Evolutionary conservation across 2,888 invertebrate species (phyloP), one percentile per base, ranked within the genome.

Genomic region (Blera fallax): DNA sequence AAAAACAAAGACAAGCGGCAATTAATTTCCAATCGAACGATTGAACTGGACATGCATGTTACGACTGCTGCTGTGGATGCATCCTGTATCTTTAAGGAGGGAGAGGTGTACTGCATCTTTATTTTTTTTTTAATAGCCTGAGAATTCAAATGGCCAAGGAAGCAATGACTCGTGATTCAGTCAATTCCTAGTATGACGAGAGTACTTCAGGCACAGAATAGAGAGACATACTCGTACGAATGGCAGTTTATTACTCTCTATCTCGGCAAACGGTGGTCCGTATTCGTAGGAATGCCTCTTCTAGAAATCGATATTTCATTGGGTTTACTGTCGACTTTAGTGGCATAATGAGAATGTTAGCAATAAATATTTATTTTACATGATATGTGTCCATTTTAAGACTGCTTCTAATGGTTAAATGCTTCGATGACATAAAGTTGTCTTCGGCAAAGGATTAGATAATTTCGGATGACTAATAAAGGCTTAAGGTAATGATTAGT

Each of bases 21-120:
- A 84, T 84, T 84, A 84, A 84, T 84, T 84, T 84, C 69, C 69
- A 84, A 84, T 80, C 74, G 69, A 84, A 56, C 64, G 78, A 72
- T 50, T 56, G 34, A 40, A 58, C 29, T 43, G 69, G 76, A 70
- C 78, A 52, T 67, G 78, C 77, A 60, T 45, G 76, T 81, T 73
- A 11, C 54, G 34, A 62, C 52, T 40, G 54, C 54, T 4, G 24
- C 54, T 32, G 37, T 18, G 40, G 29, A 34, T 14, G 43, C 21
- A n/a, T 27, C 40, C 43, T n/a, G n/a, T n/a, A n/a, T n/a, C n/a
- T n/a, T n/a, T n/a, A n/a, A n/a, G n/a, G n/a, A n/a, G 10, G 21
- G 34, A 40, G 64, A 37, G 16, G 27, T 43, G 27, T 52, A 16
- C 34, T 45, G 34, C 37, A 56, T 24, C 18, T 60, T 58, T 76